Conservation (phyloP, 2,888 invertebrate species). For the Cryptus armator region DNA sequence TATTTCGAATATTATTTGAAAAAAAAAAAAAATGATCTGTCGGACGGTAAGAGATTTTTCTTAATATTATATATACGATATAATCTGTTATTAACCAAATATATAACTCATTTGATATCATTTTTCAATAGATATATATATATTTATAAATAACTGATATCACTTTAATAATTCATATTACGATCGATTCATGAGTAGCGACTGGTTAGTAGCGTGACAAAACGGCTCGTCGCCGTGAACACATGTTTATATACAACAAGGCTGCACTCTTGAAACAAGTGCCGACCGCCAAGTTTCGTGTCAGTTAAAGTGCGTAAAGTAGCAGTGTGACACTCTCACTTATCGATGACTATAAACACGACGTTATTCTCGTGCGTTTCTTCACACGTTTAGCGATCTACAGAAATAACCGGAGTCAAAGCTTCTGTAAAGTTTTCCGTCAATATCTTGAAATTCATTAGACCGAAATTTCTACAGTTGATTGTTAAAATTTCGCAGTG, state of each 20-base stretch:
- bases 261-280: conserved; percentile 9
- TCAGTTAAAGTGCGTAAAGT: neutral
- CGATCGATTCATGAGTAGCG: neutral
- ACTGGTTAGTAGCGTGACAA: neutral
- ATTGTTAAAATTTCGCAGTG: neutral
- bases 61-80: neutral
- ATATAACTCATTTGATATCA: neutral
- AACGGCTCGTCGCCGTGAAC: neutral
- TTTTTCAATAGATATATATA: neutral
- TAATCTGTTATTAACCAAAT: neutral
- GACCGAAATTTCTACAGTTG: neutral
- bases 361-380: conserved; percentile 3
- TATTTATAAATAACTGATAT: neutral
- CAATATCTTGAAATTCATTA: neutral
- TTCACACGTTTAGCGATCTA: neutral
- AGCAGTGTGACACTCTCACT: neutral
- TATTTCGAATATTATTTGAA: no score
- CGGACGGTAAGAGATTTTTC: neutral
- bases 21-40: no score
- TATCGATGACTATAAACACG: neutral
- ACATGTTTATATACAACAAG: neutral
- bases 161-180: neutral
- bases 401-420: neutral
- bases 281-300: neutral
- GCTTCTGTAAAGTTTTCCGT: neutral